Conservation (phyloP, 2,797 vertebrate species). For the Liparis tanakae region DNA sequence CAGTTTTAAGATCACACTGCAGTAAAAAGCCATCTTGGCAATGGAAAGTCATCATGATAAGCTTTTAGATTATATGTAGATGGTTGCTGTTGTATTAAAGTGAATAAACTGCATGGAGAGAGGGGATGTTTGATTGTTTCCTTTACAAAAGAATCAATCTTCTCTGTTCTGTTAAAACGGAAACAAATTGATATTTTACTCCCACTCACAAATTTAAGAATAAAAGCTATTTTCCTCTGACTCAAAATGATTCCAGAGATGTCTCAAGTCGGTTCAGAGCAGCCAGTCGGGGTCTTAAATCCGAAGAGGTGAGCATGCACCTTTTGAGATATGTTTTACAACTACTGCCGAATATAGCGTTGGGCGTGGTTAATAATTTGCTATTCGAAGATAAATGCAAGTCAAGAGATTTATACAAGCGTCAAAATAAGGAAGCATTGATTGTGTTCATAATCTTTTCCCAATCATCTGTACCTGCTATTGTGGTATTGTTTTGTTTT, state of each 20-base stretch:
- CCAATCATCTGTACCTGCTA: neutral
- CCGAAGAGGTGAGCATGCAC: too few species aligned
- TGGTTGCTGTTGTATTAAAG: slow-evolving; percentile 1
- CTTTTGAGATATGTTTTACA: neutral
- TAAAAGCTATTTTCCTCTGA: neutral
- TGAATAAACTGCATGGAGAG: neutral
- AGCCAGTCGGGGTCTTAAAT: too few species aligned
- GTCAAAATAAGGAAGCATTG: neutral
- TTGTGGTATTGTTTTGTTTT: neutral
- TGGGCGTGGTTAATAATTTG: too few species aligned
- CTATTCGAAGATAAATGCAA: neutral
- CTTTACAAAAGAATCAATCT: neutral
- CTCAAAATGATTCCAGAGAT: neutral
- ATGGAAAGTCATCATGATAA: slow-evolving; percentile 19
- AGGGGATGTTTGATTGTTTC: neutral
- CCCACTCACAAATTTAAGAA: neutral
- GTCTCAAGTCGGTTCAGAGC: neutral
- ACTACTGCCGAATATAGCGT: neutral
- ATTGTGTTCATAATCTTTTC: neutral
- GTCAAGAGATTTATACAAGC: neutral
- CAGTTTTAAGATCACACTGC: slow-evolving; percentile 31
- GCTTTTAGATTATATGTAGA: slow-evolving; percentile 1
- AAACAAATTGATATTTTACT: neutral
- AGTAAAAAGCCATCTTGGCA: slow-evolving; percentile 34
- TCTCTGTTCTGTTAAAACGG: neutral